These are phyloP conservation scores for Nasua narica DNA, from an alignment of 2,797 vertebrate genomes.

Conservation along the genomic window DNA sequence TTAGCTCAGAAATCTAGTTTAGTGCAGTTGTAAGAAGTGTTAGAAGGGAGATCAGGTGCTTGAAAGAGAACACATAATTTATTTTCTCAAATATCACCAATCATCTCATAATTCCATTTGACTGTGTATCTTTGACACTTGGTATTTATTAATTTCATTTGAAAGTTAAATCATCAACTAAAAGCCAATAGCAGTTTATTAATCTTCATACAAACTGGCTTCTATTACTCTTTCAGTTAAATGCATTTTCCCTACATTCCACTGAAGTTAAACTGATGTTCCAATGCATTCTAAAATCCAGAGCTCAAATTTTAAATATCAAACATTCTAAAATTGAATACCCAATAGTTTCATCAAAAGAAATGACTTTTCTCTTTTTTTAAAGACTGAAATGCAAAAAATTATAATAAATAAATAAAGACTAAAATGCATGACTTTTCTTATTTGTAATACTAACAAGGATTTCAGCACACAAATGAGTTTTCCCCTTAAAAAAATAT, in stretches of 20 bases:
- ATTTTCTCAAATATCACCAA: neutral
- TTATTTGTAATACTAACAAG: neutral
- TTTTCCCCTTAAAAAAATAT: neutral
- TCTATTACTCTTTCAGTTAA: neutral
- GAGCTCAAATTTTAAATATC: neutral
- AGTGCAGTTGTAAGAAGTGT: neutral
- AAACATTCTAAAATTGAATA: slow-evolving; percentile 14
- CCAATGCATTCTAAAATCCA: neutral
- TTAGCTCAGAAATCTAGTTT: neutral
- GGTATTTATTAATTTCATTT: neutral
- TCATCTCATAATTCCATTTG: neutral
- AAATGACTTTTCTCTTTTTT: neutral
- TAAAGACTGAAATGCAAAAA: neutral
- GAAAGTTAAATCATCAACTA: neutral
- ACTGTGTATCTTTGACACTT: neutral
- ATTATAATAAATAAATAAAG: neutral
- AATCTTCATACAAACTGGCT: neutral
- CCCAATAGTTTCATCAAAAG: neutral
- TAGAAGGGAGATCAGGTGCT: neutral
- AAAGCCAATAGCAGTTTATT: neutral
- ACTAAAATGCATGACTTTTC: neutral
- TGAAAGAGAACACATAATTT: neutral
- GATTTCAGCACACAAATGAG: slow-evolving; percentile 1
- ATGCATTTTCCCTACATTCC: neutral
- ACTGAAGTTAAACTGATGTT: neutral